Evolutionary conservation across 2,888 invertebrate genomes (phyloP).

Genomic region (Drosophila buzzatii): DNA sequence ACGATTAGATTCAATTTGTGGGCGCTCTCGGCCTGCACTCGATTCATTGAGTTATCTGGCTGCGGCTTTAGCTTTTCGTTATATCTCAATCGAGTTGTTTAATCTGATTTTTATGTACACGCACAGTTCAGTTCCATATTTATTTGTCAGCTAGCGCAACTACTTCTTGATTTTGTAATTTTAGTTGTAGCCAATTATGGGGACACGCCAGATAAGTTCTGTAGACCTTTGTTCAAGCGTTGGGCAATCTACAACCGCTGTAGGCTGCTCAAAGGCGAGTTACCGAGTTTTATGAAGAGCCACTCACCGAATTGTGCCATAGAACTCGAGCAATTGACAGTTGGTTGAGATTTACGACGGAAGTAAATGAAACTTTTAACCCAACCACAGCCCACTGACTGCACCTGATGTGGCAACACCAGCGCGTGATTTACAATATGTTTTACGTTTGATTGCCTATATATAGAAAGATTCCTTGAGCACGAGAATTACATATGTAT

Average conservation of each 20-base stretch:
- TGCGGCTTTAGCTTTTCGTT: constrained; percentile 44
- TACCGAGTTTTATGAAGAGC: constrained; percentile 73
- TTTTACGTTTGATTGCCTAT: neutral
- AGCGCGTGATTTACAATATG: constrained; percentile 2
- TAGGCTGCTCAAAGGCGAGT: neutral
- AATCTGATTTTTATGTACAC: constrained; percentile 70
- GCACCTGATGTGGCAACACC: constrained; percentile 20
- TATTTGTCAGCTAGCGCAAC: constrained; percentile 5
- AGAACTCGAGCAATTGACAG: constrained; percentile 66
- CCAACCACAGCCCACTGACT: neutral
- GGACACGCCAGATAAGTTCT: constrained; percentile 40
- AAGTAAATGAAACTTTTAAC: constrained; percentile 17
- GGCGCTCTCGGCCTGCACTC: constrained; percentile 28
- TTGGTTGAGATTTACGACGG: constrained; percentile 79
- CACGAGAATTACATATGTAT: neutral
- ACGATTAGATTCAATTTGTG: constrained; percentile 79
- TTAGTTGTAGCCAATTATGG: constrained; percentile 71
- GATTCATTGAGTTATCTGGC: constrained; percentile 37
- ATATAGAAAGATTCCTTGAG: neutral
- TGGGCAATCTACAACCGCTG: constrained; percentile 28
- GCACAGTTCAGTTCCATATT: constrained; percentile 21
- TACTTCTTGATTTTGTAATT: constrained; percentile 72
- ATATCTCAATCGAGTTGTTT: constrained; percentile 41
- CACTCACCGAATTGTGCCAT: constrained; percentile 77
- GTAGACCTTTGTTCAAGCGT: constrained; percentile 21